These are phyloP conservation scores for roundworm (Caenorhabditis elegans) DNA, from an alignment of 1,140 invertebrate genomes.

Conservation along the genomic window WBcel235 BX284602.5:6826001-6826500, in stretches of 20 bases:
- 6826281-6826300: too few species aligned
- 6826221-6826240: background rate
- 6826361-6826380: too few species aligned
- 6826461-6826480: too few species aligned
- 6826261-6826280: too few species aligned
- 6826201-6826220: background rate
- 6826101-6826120: background rate
- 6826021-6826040: conserved; percentile 4
- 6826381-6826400: too few species aligned
- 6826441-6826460: too few species aligned
- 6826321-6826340: too few species aligned
- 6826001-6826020: conserved; percentile 26
- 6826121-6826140: background rate
- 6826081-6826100: background rate
- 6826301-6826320: too few species aligned
- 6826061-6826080: background rate
- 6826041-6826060: conserved; percentile 3
- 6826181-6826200: conserved; percentile 12
- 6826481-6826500: too few species aligned
- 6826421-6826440: too few species aligned
- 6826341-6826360: too few species aligned
- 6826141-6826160: background rate
- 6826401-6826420: too few species aligned
- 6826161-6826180: background rate
- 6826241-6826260: background rate